Base-by-base conservation (phyloP, 2,113 vertebrate species). In the Odocoileus virginianus region DNA sequence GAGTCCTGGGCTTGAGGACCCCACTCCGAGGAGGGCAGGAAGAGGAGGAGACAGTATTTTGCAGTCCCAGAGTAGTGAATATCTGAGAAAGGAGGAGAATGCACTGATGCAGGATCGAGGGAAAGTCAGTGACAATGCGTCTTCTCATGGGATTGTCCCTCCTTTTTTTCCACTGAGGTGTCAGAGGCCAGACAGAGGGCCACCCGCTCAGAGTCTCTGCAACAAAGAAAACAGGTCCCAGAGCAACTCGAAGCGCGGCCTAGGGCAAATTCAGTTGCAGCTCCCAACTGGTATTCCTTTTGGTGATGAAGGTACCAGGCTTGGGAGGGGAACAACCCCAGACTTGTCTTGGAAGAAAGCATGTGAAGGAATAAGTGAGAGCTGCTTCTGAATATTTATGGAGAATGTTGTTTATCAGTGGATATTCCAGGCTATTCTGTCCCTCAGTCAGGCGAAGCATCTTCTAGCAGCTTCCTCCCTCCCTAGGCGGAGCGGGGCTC, bases 321-420 rank as follows among this genome's bases (percentile, higher is more conserved):
- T 83, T 71, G 30, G 55, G 58, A 87, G 57, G 52, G 89, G 43
- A 86, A 58, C 14, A 91, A 47, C 58, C 52, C 21, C 14, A 54
- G 54, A 21, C 71, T 96, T 97, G 60, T 90, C 87, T 97, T 91
- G 83, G 78, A 91, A 94, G 71, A 71, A 91, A 47, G 9, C 28
- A 16, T 87, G 94, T 76, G 36, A 87, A 91, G 67, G 61, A 78
- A 94, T 94, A 96, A 89, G 64, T 90, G 52, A 94, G 74, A 94
- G 54, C n/a, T 54, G 1, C 45, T 57, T 52, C 50, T 95, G 67
- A 27, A 79, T 74, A 57, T 94, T 87, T 57, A 60, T 79, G 87
- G 79, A 87, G 67, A 79, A 86, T 81, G 28, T 28, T 74, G 33
- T 94, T 79, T 67, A 27, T 10, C 71, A 43, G 28, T 45, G 43